phyloP scores from a whole-genome alignment of 2,888 invertebrate species.

The Yponomeuta sedellus region DNA sequence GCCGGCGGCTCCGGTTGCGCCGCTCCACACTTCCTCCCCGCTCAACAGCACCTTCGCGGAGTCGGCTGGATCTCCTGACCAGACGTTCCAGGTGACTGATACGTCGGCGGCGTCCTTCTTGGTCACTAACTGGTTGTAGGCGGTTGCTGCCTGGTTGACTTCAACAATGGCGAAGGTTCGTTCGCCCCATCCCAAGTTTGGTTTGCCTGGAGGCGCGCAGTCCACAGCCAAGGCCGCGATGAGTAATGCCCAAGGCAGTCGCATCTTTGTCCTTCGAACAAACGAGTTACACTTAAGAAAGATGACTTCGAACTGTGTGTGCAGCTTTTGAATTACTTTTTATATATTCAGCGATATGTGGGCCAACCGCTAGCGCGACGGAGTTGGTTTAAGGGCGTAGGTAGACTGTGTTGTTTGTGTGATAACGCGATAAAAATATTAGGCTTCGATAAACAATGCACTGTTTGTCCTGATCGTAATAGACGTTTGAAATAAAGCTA shows the following conservation, averaged over 20 bases:
- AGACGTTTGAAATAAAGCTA: too few species aligned
- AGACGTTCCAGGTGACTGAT: conserved; percentile 66
- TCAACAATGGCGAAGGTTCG: conserved; percentile 65
- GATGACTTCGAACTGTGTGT: conserved; percentile 54
- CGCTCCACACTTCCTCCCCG: conserved; percentile 59
- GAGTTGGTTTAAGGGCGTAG: conserved; percentile 47
- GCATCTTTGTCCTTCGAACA: conserved; percentile 63
- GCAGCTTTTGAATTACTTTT: conserved; percentile 50
- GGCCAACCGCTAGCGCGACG: conserved; percentile 68
- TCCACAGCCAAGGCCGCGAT: conserved; percentile 42
- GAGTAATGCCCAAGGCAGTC: conserved; percentile 42
- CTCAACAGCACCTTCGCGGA: conserved; percentile 52
- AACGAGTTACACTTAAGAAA: conserved; percentile 49
- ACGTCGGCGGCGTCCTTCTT: conserved; percentile 61
- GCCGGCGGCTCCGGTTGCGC: conserved; percentile 45
- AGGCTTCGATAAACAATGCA: too few species aligned
- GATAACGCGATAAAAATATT: background rate
- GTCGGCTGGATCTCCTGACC: conserved; percentile 63
- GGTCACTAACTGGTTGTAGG: conserved; percentile 66
- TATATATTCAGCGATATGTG: conserved; percentile 66
- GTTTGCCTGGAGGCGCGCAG: conserved; percentile 60
- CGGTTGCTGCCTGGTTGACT: conserved; percentile 69
- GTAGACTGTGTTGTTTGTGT: conserved; percentile 36
- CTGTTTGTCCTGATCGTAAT: too few species aligned
- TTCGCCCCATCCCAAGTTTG: conserved; percentile 67